Evolutionary conservation across 64 coral and sea anemone genomes (phyloP), one percentile per base, ranked within the genome.

Genomic region (Montipora capricornis): DNA sequence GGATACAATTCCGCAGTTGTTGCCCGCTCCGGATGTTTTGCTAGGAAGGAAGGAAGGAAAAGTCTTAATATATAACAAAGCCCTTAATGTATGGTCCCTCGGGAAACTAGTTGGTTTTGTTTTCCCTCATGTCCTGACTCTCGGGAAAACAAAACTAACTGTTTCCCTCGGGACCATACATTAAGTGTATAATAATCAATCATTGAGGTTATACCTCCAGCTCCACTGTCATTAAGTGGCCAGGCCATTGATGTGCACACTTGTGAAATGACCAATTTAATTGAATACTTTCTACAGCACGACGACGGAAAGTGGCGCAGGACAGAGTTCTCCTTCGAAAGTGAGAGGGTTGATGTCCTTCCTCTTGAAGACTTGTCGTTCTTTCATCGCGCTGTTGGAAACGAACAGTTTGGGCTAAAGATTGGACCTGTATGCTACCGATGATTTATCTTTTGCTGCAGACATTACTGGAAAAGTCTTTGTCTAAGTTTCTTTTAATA

Each of bases 251-350:
- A 76, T 76, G 20, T 20, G 71, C 22, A 76, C 74, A 47, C 2
- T 45, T 44, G 37, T 19, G 74, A 50, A 14, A 5, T 48, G 11
- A 47, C 12, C 19, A 16, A 50, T 50, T 7, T 58, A 80, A 37
- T 2, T 59, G 48, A 49, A 2, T 58, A 4, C 49, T 49, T 86
- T 71, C 13, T 17, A 55, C 76, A 93, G 92, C 87, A 68, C 20
- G 92, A 93, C 48, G 92, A 93, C 80, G 92, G 92, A 66, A 93
- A 62, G 85, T 93, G 92, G 92, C 83, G 92, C 85, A 85, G 92
- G 80, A 93, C 92, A 6, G 84, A 84, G 92, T 88, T 93, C 52
- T 51, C 9, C 3, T 93, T 93, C 67, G 53, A 73, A 3, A 93
- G 75, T 68, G 77, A 87, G 5, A 93, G 79, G 44, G 77, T 93